These are phyloP conservation scores for Sebastes diploproa DNA, from an alignment of 2,797 vertebrate species.

Conservation along the genomic window DNA sequence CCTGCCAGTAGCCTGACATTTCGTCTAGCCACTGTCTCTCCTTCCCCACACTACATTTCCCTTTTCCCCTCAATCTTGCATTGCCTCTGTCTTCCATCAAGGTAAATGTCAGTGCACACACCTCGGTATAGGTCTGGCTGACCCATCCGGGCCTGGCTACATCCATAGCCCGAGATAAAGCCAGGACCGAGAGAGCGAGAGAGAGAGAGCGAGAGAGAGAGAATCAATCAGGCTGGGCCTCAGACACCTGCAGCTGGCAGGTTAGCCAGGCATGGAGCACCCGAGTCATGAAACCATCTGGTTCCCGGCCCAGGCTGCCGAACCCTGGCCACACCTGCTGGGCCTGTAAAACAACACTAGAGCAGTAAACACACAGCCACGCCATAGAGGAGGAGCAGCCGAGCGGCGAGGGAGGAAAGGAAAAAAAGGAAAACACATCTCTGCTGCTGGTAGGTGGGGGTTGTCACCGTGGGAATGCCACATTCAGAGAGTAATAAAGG, in stretches of 20 bases:
- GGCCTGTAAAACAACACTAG: conserved; percentile 67
- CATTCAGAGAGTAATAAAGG: conserved; percentile 17
- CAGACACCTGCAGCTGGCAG: conserved; percentile 76
- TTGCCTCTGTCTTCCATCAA: conserved; percentile 46
- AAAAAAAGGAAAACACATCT: neutral
- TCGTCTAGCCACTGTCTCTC: conserved; percentile 38
- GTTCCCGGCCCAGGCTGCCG: conserved; percentile 58
- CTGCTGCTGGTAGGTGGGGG: conserved; percentile 23
- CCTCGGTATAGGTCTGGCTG: conserved; percentile 60
- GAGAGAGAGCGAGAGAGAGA: neutral
- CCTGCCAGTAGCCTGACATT: conserved; percentile 63
- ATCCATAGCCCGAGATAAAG: conserved; percentile 21
- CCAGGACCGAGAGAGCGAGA: conserved; percentile 12
- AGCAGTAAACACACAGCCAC: conserved; percentile 66
- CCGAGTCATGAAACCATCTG: conserved; percentile 79
- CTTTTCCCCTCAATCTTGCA: conserved; percentile 38
- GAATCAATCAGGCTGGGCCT: conserved; percentile 73
- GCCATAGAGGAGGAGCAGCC: conserved; percentile 31
- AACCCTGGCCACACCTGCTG: conserved; percentile 73
- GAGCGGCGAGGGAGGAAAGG: conserved; percentile 16
- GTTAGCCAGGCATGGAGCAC: conserved; percentile 70
- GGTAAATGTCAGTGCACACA: conserved; percentile 79
- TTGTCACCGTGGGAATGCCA: conserved; percentile 31
- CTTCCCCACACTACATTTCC: conserved; percentile 23
- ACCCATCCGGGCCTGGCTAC: conserved; percentile 55